phyloP scores from a whole-genome alignment of 2,888 invertebrate species.

The Lithophane leautieri region DNA sequence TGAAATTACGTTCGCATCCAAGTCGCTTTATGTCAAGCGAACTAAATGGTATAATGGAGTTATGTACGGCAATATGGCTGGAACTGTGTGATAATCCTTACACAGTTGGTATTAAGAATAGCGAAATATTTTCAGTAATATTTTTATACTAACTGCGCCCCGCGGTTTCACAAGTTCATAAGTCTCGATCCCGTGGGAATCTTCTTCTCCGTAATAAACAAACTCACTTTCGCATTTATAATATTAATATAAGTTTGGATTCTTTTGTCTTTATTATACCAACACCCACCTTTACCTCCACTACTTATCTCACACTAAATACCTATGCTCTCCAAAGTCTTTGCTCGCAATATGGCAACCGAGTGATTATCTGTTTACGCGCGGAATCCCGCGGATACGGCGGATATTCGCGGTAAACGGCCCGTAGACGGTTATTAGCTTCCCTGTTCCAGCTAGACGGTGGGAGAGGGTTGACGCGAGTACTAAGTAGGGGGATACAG shows the following conservation, averaged over 20 bases:
- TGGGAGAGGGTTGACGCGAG: constrained; percentile 11
- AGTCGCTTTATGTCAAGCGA: constrained; percentile 24
- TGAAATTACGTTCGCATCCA: constrained; percentile 32
- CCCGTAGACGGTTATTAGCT: constrained; percentile 47
- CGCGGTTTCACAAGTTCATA: no score
- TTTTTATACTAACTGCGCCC: no score
- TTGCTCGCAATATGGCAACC: constrained; percentile 30
- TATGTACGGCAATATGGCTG: constrained; percentile 10
- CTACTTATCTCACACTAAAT: neutral
- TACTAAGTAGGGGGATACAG: neutral
- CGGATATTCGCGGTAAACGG: constrained; percentile 38
- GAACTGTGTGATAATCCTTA: neutral
- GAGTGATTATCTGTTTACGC: constrained; percentile 58
- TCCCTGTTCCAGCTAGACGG: constrained; percentile 18
- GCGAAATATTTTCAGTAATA: neutral
- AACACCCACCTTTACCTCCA: neutral
- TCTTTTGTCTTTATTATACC: neutral
- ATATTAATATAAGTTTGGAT: no score
- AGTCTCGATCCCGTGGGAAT: no score
- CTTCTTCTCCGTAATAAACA: no score
- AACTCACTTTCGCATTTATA: no score
- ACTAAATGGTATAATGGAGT: constrained; percentile 23
- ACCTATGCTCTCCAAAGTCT: neutral
- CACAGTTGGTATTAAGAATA: neutral
- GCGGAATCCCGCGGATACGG: constrained; percentile 38